A percentile compares a stretch with the other conserved stretches of the same genome.
phyloP scores from a whole-genome alignment of 2,113 vertebrate genomes.

The Sminthopsis crassicaudata region DNA sequence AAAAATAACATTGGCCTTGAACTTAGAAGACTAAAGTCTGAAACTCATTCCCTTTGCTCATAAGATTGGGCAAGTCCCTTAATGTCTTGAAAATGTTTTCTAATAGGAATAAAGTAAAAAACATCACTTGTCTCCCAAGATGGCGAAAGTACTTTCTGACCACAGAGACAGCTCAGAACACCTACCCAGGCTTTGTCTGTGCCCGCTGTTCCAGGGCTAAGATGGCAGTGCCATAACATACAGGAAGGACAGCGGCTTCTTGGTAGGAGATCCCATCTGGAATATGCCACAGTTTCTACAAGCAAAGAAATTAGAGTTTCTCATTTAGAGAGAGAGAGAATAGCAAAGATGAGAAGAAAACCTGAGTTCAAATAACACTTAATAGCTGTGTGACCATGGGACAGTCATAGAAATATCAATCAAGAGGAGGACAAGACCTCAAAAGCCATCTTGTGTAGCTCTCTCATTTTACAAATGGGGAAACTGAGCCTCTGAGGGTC shows the following conservation, averaged over 20 bases:
- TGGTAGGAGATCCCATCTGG: constrained; percentile 42
- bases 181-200: constrained; percentile 39
- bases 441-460: not conserved
- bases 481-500: not conserved
- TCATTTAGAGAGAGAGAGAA: not conserved
- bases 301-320: constrained; percentile 38
- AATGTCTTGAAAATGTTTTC: not conserved
- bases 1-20: not conserved
- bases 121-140: not conserved
- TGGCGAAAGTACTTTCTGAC: not conserved
- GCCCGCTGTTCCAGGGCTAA: constrained; percentile 45
- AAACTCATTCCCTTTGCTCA: not conserved
- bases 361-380: not conserved
- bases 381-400: not conserved
- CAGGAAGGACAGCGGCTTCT: constrained; percentile 46
- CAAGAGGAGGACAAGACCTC: not conserved
- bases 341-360: not conserved
- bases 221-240: constrained; percentile 49
- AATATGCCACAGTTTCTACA: constrained; percentile 57
- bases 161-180: not conserved
- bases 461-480: not conserved
- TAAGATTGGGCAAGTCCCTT: not conserved
- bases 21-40: not conserved
- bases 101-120: not conserved
- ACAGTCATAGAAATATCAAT: not conserved